These are phyloP conservation scores for Crossaster papposus DNA, from an alignment of 53 echinoderm and acorn worm genomes.

Conservation along the genomic window DNA sequence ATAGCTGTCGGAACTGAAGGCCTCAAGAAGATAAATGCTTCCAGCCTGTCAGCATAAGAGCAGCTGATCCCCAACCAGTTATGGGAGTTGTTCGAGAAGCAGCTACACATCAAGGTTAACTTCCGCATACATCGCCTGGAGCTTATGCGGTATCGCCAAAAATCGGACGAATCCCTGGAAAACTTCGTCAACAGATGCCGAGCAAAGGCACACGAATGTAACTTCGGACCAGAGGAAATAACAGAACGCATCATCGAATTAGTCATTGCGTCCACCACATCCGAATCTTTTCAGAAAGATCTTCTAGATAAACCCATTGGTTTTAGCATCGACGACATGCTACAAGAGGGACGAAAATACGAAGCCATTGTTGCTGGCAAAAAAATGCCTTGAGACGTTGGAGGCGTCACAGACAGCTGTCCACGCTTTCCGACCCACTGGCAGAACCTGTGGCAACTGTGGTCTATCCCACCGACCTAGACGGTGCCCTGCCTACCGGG, in stretches of 20 bases:
- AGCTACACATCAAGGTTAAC: neutral
- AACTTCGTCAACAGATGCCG: slow-evolving; percentile 59
- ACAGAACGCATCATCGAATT: slow-evolving; percentile 62
- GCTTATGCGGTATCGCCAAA: slow-evolving; percentile 43
- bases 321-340: slow-evolving; percentile 9
- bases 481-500: slow-evolving; percentile 67
- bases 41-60: neutral
- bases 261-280: slow-evolving; percentile 57
- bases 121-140: slow-evolving; percentile 63
- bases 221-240: slow-evolving; percentile 16
- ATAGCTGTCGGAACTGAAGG: neutral
- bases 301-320: slow-evolving; percentile 53
- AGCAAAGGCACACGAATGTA: neutral
- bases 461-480: slow-evolving; percentile 45
- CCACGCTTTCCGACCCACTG: neutral
- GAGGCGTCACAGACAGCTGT: neutral
- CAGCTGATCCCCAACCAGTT: too few species aligned
- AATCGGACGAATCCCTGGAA: slow-evolving; percentile 24
- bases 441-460: slow-evolving; percentile 53
- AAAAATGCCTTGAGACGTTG: slow-evolving; percentile 17
- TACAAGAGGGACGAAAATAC: slow-evolving; percentile 49
- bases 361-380: slow-evolving; percentile 63
- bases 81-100: slow-evolving; percentile 16
- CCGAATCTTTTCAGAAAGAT: slow-evolving; percentile 45
- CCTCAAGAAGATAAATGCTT: neutral